Conservation (phyloP, 2,797 vertebrate species). For the Schizothorax lantsangensis region DNA sequence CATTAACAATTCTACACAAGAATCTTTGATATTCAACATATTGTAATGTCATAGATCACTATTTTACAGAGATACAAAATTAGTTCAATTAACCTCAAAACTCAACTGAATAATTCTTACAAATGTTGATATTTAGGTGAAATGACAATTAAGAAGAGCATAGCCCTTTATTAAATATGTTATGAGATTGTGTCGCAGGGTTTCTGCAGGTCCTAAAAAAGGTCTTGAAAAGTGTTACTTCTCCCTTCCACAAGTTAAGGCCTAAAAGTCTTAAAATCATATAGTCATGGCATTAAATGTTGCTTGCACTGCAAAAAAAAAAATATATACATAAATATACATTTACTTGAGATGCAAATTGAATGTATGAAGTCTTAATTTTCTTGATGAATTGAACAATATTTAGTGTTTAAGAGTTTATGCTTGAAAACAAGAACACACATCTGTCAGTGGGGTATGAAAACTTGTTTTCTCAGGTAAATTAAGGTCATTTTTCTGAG, state of each 20-base stretch:
- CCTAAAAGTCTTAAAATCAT: not conserved
- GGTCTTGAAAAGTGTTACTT: not conserved
- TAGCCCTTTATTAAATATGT: not conserved
- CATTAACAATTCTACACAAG: too few relatives aligned
- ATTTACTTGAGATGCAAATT: not conserved
- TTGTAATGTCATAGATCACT: not conserved
- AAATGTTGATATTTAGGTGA: not conserved
- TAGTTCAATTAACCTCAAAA: not conserved
- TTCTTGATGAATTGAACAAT: too few relatives aligned
- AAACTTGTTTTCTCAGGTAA: not conserved
- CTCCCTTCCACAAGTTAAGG: not conserved
- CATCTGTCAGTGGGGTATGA: not conserved
- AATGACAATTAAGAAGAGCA: not conserved
- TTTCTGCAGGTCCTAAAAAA: not conserved
- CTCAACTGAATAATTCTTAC: not conserved
- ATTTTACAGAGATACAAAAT: not conserved
- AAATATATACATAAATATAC: too few relatives aligned
- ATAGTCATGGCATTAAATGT: not conserved
- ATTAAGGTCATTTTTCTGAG: not conserved
- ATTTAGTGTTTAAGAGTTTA: not conserved
- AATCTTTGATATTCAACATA: not conserved
- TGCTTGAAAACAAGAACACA: not conserved
- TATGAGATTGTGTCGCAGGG: not conserved
- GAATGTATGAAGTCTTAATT: too few relatives aligned
- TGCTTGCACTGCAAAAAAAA: not conserved